Conservation (phyloP, 2,888 invertebrate species). For the Nymphalis urticae region DNA sequence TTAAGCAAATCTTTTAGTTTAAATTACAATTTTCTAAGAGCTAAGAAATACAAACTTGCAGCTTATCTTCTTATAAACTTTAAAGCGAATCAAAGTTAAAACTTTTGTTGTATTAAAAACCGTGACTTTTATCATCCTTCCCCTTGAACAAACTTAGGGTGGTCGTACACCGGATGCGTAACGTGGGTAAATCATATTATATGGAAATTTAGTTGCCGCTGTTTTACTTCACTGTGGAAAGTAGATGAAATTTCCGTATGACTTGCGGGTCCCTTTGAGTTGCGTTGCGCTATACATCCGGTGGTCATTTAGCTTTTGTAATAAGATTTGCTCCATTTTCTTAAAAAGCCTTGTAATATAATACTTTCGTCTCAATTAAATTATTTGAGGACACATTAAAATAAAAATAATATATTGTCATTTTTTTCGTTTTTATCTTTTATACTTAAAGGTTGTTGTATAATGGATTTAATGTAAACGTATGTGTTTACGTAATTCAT, state of each 20-base stretch:
- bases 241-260: background rate
- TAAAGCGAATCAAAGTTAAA: slow-evolving; percentile 28
- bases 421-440: too few species aligned
- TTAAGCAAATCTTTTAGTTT: slow-evolving; percentile 10
- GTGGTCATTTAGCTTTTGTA: slow-evolving; percentile 12
- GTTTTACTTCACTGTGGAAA: background rate
- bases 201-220: slow-evolving; percentile 1
- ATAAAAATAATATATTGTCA: background rate
- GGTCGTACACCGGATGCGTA: background rate
- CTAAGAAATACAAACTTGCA: slow-evolving; percentile 13
- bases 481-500: too few species aligned
- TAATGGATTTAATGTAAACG: too few species aligned
- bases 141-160: background rate
- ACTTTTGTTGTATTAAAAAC: slow-evolving; percentile 31
- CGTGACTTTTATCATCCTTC: slow-evolving; percentile 19
- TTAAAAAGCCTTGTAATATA: slow-evolving; percentile 4
- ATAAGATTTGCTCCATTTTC: slow-evolving; percentile 26
- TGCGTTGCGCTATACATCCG: background rate
- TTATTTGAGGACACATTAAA: background rate
- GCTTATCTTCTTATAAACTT: slow-evolving; percentile 29
- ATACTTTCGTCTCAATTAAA: slow-evolving; percentile 8
- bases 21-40: slow-evolving; percentile 7
- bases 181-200: background rate
- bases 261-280: background rate
- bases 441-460: too few species aligned